Evolutionary conservation across 2,797 vertebrate genomes (phyloP).

Genomic region (Craterocephalus amniculus): DNA sequence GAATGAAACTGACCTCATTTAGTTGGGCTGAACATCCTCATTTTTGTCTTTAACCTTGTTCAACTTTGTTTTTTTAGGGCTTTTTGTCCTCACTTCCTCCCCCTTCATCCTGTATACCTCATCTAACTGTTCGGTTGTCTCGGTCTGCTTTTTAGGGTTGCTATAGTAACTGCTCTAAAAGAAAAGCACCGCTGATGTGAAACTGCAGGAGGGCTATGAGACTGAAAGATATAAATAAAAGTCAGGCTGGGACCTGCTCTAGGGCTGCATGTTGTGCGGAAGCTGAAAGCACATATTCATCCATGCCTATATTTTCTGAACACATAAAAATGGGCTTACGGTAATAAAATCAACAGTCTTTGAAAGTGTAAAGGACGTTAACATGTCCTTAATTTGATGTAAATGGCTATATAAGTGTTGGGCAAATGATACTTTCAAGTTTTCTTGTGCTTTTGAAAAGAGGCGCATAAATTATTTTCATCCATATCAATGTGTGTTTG

Average conservation of each 20-base stretch:
- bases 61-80: slow-evolving; percentile 14
- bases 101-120: slow-evolving; percentile 5
- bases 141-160: slow-evolving; percentile 55
- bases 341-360: neutral
- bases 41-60: slow-evolving; percentile 6
- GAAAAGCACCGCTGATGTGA: slow-evolving; percentile 50
- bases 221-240: slow-evolving; percentile 56
- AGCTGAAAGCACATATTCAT: neutral
- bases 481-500: neutral
- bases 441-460: neutral
- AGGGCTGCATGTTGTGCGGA: slow-evolving; percentile 27
- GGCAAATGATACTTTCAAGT: neutral
- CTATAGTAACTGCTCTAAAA: slow-evolving; percentile 68
- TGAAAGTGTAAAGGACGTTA: neutral
- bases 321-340: neutral
- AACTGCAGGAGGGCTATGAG: slow-evolving; percentile 40
- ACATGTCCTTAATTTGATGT: neutral
- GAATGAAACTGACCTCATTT: slow-evolving; percentile 9
- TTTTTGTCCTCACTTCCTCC: neutral
- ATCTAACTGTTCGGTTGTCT: slow-evolving; percentile 12
- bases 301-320: slow-evolving; percentile 15
- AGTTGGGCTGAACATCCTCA: neutral
- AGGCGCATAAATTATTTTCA: neutral
- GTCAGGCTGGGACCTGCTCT: slow-evolving; percentile 55
- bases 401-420: neutral